Percentiles rank a stretch among this genome's conserved stretches.
Conservation (phyloP, 1,140 invertebrate species). For the Orius insidiosus region DNA sequence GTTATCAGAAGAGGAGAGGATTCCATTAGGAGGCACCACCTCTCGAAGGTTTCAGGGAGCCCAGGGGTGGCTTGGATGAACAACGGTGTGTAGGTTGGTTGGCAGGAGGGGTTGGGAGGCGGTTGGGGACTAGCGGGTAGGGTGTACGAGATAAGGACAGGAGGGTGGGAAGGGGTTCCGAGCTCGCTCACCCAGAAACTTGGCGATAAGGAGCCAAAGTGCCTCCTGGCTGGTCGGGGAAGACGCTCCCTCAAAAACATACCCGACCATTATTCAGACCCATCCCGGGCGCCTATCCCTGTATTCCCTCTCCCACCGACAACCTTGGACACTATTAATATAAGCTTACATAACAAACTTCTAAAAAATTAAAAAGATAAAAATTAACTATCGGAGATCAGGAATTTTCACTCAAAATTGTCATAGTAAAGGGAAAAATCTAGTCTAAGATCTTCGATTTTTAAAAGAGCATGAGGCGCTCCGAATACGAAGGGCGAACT, state of each 20-base stretch:
- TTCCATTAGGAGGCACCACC: constrained; percentile 5
- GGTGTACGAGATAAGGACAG: constrained; percentile 8
- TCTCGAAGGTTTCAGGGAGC: background rate
- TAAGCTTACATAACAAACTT: too few species aligned
- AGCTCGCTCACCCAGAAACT: constrained; percentile 4
- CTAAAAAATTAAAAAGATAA: too few species aligned
- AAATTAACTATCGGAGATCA: too few species aligned
- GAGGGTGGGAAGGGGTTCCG: constrained; percentile 23
- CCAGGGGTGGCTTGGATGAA: constrained; percentile 2
- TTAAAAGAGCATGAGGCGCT: too few species aligned
- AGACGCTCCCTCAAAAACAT: constrained; percentile 22
- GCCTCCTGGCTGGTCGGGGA: constrained; percentile 28
- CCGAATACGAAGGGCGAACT: too few species aligned
- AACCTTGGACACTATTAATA: too few species aligned
- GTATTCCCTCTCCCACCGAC: background rate
- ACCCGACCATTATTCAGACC: background rate
- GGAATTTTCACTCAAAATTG: too few species aligned
- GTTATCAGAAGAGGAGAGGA: background rate
- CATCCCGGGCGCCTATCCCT: background rate
- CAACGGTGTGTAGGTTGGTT: constrained; percentile 3
- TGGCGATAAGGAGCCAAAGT: constrained; percentile 7
- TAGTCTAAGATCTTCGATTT: too few species aligned
- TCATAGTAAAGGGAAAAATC: too few species aligned
- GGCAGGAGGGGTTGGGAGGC: background rate
- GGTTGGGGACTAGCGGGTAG: background rate